Base-by-base conservation (phyloP, 2,888 invertebrate species). In the Podotricha telesiphe region DNA sequence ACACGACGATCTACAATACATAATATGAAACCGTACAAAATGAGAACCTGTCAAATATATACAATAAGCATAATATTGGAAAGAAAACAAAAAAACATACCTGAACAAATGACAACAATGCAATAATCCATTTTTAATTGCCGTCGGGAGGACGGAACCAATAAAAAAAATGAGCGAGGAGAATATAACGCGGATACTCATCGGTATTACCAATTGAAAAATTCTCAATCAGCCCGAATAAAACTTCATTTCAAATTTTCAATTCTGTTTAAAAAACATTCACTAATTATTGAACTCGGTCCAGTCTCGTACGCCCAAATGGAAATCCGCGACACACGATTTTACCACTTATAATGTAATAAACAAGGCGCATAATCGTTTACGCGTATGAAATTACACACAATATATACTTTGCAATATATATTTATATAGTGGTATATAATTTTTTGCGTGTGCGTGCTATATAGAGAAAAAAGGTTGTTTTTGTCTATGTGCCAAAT, bases 401-500 rank as follows among this genome's bases (percentile, higher is more conserved):
- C 65, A 68, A 59, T 75, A 75, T 75, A 76, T 76, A 77, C 75
- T 74, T 74, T 75, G 73, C 72, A 70, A 75, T 80, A 78, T 78
- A 76, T 78, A 75, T 80, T 79, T 78, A 77, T 78, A 75, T 80
- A 77, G 17, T 34, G 17, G 55, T 55, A 55, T 55, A 55, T 55
- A 55, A 71, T 76, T 68, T 73, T 69, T 77, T 75, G 79, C 81
- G 82, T 83, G 80, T 82, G 83, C 78, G 82, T 86, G 84, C 82
- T 85, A 82, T 87, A 83, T 86, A 85, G 77, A 82, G 84, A 87
- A 90, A 88, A 91, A 91, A 88, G 89, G 89, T 87, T 86, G 87
- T 87, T 91, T 91, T 92, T 89, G 89, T 90, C 91, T 91, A 92
- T 92, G 90, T 92, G 89, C 89, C 89, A 90, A 92, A 91, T 91